These are phyloP conservation scores for Piscicola geometra DNA, from an alignment of 2,888 invertebrate genomes.

Conservation along the genomic window DNA sequence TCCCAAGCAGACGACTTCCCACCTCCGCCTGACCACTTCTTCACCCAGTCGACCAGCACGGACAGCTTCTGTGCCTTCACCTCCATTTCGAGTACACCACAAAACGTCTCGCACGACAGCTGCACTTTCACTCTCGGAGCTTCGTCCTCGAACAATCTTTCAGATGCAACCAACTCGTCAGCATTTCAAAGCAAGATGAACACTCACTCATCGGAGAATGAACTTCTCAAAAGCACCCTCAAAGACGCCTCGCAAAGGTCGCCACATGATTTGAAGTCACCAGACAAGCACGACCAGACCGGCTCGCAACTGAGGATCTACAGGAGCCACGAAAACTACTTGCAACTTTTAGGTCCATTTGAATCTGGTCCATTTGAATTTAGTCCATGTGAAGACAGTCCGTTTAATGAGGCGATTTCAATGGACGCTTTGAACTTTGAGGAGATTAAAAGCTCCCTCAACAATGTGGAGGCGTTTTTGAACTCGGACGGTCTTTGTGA, in stretches of 20 bases:
- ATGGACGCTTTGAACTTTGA: constrained; percentile 71
- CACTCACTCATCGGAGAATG: not conserved
- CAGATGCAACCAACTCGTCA: not conserved
- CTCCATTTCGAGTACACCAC: not conserved
- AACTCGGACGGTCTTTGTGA: not conserved
- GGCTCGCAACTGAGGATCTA: constrained; percentile 65
- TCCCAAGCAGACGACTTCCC: not conserved
- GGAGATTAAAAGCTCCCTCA: constrained; percentile 38
- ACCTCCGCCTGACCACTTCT: not conserved
- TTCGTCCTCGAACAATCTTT: not conserved
- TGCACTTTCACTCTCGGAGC: too few relatives aligned
- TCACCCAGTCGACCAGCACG: not conserved
- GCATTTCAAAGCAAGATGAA: not conserved
- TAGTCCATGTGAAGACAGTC: constrained; percentile 87
- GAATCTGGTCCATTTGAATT: constrained; percentile 78
- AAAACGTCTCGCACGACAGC: not conserved
- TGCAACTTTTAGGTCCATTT: constrained; percentile 66
- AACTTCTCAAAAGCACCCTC: not conserved
- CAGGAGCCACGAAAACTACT: constrained; percentile 78
- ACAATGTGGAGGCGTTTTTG: constrained; percentile 31
- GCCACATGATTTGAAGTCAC: not conserved
- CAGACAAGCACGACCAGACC: not conserved
- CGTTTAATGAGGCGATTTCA: constrained; percentile 86
- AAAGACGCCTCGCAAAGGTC: not conserved
- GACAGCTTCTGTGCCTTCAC: not conserved